phyloP scores from a whole-genome alignment of 2,888 invertebrate species.

The Microplitis deprimator region DNA sequence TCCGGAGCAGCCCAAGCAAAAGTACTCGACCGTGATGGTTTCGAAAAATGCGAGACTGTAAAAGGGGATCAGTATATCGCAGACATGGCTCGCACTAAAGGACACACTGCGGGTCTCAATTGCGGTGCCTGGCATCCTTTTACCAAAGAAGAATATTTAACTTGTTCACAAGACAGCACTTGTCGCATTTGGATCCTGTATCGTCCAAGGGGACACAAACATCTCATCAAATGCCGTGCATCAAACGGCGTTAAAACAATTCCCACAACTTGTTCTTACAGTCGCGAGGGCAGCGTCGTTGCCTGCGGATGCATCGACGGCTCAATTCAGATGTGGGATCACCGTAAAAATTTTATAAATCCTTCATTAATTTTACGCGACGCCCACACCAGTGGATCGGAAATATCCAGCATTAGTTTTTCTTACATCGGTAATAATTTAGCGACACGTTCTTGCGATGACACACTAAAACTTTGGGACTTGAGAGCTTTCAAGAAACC shows the following conservation, averaged over 20 bases:
- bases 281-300: slow-evolving; percentile 88
- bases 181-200: slow-evolving; percentile 92
- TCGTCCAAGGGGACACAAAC: slow-evolving; percentile 83
- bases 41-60: slow-evolving; percentile 91
- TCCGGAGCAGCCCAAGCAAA: slow-evolving; percentile 95
- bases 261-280: slow-evolving; percentile 88
- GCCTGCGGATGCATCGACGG: slow-evolving; percentile 96
- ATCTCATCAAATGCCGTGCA: slow-evolving; percentile 89
- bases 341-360: slow-evolving; percentile 91
- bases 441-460: slow-evolving; percentile 90
- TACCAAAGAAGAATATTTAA: slow-evolving; percentile 92
- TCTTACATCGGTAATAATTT: slow-evolving; percentile 88
- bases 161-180: slow-evolving; percentile 94
- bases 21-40: slow-evolving; percentile 94
- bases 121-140: slow-evolving; percentile 94
- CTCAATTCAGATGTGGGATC: slow-evolving; percentile 97
- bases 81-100: slow-evolving; percentile 94
- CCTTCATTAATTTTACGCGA: slow-evolving; percentile 83
- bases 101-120: slow-evolving; percentile 93
- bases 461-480: slow-evolving; percentile 96
- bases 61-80: slow-evolving; percentile 97
- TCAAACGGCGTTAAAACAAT: slow-evolving; percentile 88
- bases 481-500: slow-evolving; percentile 86
- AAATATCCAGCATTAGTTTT: slow-evolving; percentile 88
- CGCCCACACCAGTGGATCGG: slow-evolving; percentile 85